Percentiles rank a stretch among this genome's conserved stretches.
phyloP scores from a whole-genome alignment of 2,797 vertebrate species.

The Myripristis jacobus region DNA sequence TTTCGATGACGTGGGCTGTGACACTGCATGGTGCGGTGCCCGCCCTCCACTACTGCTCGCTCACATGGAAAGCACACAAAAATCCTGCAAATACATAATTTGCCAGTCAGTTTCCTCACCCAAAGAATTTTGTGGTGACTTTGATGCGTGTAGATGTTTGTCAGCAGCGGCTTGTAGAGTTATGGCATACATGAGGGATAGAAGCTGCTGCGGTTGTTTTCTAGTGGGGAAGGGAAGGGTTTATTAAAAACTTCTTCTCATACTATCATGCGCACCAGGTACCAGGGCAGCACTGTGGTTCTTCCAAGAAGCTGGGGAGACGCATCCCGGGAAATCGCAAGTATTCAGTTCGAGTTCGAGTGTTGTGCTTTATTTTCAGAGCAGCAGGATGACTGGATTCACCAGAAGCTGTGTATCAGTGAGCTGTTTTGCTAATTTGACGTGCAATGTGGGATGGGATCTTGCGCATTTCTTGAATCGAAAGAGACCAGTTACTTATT shows the following conservation, averaged over 20 bases:
- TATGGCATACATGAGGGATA: conserved; percentile 36
- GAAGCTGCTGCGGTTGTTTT: conserved; percentile 44
- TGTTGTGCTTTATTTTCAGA: conserved; percentile 45
- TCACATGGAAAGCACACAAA: conserved; percentile 47
- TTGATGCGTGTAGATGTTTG: conserved; percentile 34
- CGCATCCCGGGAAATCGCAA: conserved; percentile 11
- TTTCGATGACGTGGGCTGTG: too few species aligned
- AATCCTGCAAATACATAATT: conserved; percentile 3
- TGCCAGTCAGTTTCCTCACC: conserved; percentile 24
- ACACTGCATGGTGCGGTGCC: too few species aligned
- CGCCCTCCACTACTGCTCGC: not conserved
- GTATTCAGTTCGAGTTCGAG: conserved; percentile 32
- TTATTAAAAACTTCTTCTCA: conserved; percentile 40
- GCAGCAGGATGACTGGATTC: conserved; percentile 29
- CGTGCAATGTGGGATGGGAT: conserved; percentile 13
- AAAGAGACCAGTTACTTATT: conserved; percentile 25
- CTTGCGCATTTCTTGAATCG: conserved; percentile 14
- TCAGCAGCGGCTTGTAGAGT: conserved; percentile 22
- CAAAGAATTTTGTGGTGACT: conserved; percentile 21
- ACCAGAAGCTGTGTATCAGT: conserved; percentile 11
- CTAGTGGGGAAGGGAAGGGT: conserved; percentile 12
- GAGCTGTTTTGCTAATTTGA: conserved; percentile 30
- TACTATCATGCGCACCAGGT: too few species aligned
- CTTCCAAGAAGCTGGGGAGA: conserved; percentile 35
- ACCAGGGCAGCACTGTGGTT: conserved; percentile 11